Percentiles rank a stretch among this genome's conserved stretches.
phyloP scores from a whole-genome alignment of 2,888 invertebrate genomes.

The Reticulitermes lucifugus region DNA sequence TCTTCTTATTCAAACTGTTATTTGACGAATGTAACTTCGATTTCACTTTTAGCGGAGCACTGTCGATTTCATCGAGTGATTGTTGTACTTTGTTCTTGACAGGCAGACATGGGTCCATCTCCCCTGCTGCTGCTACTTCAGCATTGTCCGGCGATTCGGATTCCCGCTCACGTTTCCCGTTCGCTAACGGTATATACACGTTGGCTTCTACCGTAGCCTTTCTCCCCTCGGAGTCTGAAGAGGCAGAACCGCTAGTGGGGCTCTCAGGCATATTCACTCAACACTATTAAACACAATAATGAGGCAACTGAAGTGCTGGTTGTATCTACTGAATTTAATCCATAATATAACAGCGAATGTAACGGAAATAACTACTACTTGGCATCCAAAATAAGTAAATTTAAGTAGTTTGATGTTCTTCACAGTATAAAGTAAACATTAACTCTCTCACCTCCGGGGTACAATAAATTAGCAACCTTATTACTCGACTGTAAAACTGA shows the following conservation, averaged over 20 bases:
- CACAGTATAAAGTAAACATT: neutral
- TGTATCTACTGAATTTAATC: neutral
- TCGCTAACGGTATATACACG: neutral
- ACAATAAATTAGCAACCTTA: neutral
- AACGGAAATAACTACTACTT: neutral
- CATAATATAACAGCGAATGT: neutral
- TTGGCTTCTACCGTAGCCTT: slow-evolving; percentile 11
- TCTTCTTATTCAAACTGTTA: slow-evolving; percentile 14
- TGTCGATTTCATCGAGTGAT: slow-evolving; percentile 3
- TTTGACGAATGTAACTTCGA: neutral
- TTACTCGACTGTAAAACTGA: neutral
- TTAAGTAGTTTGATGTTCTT: neutral
- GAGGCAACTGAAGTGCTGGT: no score
- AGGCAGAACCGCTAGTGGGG: neutral
- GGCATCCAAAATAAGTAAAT: neutral
- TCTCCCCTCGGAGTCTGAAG: slow-evolving; percentile 14
- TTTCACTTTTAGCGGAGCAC: neutral
- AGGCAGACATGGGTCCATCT: slow-evolving; percentile 30
- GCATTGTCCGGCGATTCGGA: slow-evolving; percentile 5
- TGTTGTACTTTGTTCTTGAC: neutral
- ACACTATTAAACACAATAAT: no score
- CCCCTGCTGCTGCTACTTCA: neutral
- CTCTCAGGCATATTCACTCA: neutral
- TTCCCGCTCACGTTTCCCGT: slow-evolving; percentile 22
- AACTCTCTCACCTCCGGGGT: neutral